Evolutionary conservation across 2,888 invertebrate species (phyloP).

Genomic region (Mythimna impura): DNA sequence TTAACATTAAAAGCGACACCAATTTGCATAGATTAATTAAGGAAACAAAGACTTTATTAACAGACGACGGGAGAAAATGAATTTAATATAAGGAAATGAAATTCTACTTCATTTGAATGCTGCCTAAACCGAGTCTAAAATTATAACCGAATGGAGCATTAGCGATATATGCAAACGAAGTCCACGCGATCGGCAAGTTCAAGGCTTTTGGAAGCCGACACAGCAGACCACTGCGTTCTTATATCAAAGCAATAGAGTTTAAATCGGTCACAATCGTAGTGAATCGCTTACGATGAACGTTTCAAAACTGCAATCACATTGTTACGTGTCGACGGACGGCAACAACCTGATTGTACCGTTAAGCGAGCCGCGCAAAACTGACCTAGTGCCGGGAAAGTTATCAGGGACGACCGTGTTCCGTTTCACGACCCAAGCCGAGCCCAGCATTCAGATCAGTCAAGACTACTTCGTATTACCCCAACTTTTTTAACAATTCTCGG

Average conservation of each 20-base stretch:
- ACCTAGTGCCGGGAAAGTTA: constrained; percentile 90
- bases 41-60: constrained; percentile 37
- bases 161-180: constrained; percentile 60
- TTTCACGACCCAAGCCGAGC: constrained; percentile 75
- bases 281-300: constrained; percentile 78
- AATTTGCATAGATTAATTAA: constrained; percentile 60
- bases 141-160: constrained; percentile 27
- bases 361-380: constrained; percentile 88
- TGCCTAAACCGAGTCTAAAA: constrained; percentile 18
- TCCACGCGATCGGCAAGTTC: constrained; percentile 76
- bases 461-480: constrained; percentile 61
- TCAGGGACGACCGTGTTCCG: constrained; percentile 85
- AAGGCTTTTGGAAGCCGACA: constrained; percentile 71
- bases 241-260: constrained; percentile 70
- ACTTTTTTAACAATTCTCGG: constrained; percentile 53
- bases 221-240: constrained; percentile 59
- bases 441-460: constrained; percentile 72
- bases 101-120: constrained; percentile 21
- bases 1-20: constrained; percentile 59
- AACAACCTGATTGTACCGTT: constrained; percentile 90
- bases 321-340: constrained; percentile 86
- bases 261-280: constrained; percentile 68
- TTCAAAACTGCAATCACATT: constrained; percentile 88
- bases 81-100: constrained; percentile 9
- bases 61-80: background rate